Base-by-base conservation (phyloP, 2,888 invertebrate species). In the Caenorhabditis doughertyi region DNA sequence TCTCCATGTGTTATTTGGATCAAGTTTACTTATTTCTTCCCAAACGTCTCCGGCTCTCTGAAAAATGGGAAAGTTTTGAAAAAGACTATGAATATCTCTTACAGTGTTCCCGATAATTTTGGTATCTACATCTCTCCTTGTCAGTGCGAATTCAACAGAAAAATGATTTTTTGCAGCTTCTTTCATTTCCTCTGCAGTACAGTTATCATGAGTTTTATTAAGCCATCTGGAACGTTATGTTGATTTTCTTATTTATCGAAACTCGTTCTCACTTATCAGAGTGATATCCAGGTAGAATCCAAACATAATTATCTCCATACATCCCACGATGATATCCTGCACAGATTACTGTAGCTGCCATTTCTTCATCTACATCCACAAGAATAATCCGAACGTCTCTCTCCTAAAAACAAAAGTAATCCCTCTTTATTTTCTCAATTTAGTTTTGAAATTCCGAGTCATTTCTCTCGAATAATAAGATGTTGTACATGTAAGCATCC, bases 301-400 rank as follows among this genome's bases (percentile, higher is more conserved):
- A 97, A 88, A 97, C 97, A 93, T 97, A 97, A 79, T 96, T 95
- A 7, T 96, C 94, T 0, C 97, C 97, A 92, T 94, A 96, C 95
- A 97, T 92, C 25, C 89, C 91, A 9, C 80, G 64, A 35, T 79
- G 86, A 81, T 90, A 92, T 7, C 92, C 92, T 88, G 92, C 88
- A 67, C 91, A 91, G 35, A 91, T 80, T 47, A 91, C 85, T 89
- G 94, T 94, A 71, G 96, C 93, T 0, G 98, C 97, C 95, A 97
- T 97, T 65, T 95, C 95, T 92, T 97, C 96, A 92, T 97, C 96
- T 92, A 98, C 97, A 93, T 98, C 98, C 3, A 97, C 97, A 88
- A 98, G 93, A 88, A 98, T 97, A 77, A 99, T 96, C 79, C 98
- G 94, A 3, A 97, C 96, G 92, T 98, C 98, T 91, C 96, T 96